Conservation (phyloP, 2,888 invertebrate species). For the Pseudococcus viburni region DNA sequence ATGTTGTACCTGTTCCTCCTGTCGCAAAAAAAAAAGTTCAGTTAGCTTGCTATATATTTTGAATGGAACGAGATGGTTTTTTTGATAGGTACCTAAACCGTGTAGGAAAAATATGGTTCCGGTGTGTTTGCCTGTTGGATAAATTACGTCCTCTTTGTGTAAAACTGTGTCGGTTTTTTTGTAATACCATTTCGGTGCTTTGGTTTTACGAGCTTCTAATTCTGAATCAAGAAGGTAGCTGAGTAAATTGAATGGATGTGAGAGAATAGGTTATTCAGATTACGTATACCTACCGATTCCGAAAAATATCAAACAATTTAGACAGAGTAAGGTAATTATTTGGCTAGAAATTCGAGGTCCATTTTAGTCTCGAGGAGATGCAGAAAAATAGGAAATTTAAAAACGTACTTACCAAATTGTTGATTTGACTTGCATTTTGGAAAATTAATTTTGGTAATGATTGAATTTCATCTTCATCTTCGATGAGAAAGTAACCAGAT, state of each 20-base stretch:
- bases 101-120: conserved; percentile 37
- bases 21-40: not conserved
- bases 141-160: not conserved
- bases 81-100: not conserved
- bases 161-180: not conserved
- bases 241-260: not conserved
- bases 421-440: not conserved
- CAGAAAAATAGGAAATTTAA: not conserved
- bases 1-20: conserved; percentile 35
- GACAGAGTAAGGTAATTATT: not conserved
- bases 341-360: not conserved
- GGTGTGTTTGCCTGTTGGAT: conserved; percentile 35
- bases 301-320: not conserved
- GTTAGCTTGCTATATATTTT: not conserved
- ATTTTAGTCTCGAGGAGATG: not conserved
- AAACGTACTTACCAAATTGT: not conserved
- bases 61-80: not conserved
- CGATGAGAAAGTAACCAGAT: not conserved
- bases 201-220: conserved; percentile 6
- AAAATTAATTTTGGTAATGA: not conserved
- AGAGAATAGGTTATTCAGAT: not conserved
- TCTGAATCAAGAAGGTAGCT: not conserved
- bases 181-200: conserved; percentile 31
- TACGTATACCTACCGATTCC: not conserved
- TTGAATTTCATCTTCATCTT: not conserved